These are phyloP conservation scores for Sinocyclocheilus rhinocerous DNA, from an alignment of 2,113 vertebrate genomes.

Conservation along the genomic window DNA sequence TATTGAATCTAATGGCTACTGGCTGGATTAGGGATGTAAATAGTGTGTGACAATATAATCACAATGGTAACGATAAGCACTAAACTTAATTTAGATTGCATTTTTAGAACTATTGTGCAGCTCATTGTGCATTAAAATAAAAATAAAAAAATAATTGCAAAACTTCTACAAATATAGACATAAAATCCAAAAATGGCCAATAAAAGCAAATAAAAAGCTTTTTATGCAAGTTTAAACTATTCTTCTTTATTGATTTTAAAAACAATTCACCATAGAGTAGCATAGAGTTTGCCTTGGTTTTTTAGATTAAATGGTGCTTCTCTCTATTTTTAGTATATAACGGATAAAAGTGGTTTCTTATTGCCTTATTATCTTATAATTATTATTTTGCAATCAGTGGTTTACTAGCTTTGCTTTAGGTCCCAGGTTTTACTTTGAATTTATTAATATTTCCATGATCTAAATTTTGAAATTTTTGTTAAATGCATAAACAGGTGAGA, in stretches of 20 bases:
- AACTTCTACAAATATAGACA: neutral
- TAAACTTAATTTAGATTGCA: constrained; percentile 7
- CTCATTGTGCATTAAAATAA: constrained; percentile 17
- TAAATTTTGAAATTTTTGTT: neutral
- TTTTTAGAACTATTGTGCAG: neutral
- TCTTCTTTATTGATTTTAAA: constrained; percentile 1
- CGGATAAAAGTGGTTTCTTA: neutral
- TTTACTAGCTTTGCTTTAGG: neutral
- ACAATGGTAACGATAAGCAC: neutral
- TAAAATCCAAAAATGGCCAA: constrained; percentile 1
- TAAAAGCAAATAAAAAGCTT: constrained; percentile 3
- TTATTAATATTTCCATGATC: neutral
- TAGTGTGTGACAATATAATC: neutral
- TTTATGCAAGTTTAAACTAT: constrained; percentile 1
- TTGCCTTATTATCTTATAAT: neutral
- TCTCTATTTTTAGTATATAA: neutral
- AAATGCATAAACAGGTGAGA: too few species aligned
- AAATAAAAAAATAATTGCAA: neutral
- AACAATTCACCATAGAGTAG: neutral
- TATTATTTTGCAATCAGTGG: neutral
- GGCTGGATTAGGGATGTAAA: constrained; percentile 3
- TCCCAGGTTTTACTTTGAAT: neutral
- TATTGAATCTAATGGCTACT: constrained; percentile 2
- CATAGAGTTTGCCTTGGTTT: neutral
- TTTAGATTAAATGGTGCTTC: neutral